phyloP scores from a whole-genome alignment of 2,888 invertebrate genomes.

The Heliconius aoede region DNA sequence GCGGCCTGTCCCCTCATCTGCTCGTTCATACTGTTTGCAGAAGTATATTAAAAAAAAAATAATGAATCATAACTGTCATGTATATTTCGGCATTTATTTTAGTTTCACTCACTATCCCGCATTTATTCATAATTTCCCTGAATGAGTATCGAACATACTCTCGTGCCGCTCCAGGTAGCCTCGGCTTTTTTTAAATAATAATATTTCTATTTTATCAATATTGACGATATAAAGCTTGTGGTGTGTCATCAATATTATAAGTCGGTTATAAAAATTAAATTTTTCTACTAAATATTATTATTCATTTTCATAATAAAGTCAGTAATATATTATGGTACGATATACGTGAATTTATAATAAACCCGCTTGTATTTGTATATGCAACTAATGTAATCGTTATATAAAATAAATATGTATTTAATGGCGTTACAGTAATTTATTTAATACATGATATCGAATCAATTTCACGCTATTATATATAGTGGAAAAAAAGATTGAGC shows the following conservation, averaged over 20 bases:
- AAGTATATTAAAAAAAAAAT: constrained; percentile 1
- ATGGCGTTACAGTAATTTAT: constrained; percentile 8
- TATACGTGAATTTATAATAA: background rate
- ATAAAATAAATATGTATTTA: background rate
- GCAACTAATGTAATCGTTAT: background rate
- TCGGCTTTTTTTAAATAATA: background rate
- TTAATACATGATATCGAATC: background rate
- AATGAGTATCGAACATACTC: background rate
- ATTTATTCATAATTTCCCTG: too few relatives aligned
- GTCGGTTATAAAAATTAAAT: background rate
- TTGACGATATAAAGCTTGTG: background rate
- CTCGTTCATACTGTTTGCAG: constrained; percentile 69
- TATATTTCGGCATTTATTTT: background rate
- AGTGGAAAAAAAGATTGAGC: constrained; percentile 3
- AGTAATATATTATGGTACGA: background rate
- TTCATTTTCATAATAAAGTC: background rate
- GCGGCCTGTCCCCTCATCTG: constrained; percentile 78
- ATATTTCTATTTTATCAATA: background rate
- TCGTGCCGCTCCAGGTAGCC: too few relatives aligned
- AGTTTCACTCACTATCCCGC: background rate
- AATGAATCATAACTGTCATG: background rate
- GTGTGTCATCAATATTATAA: background rate
- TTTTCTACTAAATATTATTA: background rate
- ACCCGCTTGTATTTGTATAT: background rate
- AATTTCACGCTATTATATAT: constrained; percentile 35